Percentiles rank a stretch among this genome's conserved stretches.
Conservation (phyloP, 2,888 invertebrate species). For the Trilocha varians region DNA sequence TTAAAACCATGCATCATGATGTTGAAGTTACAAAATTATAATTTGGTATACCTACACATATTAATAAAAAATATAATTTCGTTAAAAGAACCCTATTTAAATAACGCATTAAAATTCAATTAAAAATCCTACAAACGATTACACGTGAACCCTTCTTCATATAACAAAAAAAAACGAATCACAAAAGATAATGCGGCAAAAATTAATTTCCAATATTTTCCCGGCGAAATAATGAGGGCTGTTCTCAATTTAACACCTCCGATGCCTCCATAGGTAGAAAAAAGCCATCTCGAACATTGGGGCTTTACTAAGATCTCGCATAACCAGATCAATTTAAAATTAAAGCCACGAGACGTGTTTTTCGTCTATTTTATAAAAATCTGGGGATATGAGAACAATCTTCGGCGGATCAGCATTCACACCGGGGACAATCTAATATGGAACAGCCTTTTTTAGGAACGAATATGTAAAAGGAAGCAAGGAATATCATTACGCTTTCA, state of each 20-base stretch:
- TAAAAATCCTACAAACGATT: no score
- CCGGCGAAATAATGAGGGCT: slow-evolving; percentile 47
- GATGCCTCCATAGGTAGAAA: no score
- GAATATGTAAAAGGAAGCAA: slow-evolving; percentile 24
- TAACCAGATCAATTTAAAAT: slow-evolving; percentile 73
- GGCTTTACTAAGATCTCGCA: slow-evolving; percentile 66
- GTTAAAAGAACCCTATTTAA: no score
- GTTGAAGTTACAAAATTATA: no score
- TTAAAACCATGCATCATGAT: no score
- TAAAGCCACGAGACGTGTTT: slow-evolving; percentile 74
- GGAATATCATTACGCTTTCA: slow-evolving; percentile 12
- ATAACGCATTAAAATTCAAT: no score
- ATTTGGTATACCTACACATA: no score
- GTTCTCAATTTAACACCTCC: slow-evolving; percentile 33
- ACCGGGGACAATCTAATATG: slow-evolving; percentile 37
- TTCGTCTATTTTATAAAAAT: slow-evolving; percentile 72
- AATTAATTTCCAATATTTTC: slow-evolving; percentile 58
- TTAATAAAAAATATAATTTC: no score
- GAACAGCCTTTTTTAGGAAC: slow-evolving; percentile 26
- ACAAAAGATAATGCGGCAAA: slow-evolving; percentile 25
- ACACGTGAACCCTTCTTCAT: no score
- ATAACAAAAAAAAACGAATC: not conserved
- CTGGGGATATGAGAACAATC: slow-evolving; percentile 67
- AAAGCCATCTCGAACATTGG: slow-evolving; percentile 43
- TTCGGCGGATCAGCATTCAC: slow-evolving; percentile 51